Conservation (phyloP, 2,113 vertebrate genomes). For the Monopterus albus region DNA sequence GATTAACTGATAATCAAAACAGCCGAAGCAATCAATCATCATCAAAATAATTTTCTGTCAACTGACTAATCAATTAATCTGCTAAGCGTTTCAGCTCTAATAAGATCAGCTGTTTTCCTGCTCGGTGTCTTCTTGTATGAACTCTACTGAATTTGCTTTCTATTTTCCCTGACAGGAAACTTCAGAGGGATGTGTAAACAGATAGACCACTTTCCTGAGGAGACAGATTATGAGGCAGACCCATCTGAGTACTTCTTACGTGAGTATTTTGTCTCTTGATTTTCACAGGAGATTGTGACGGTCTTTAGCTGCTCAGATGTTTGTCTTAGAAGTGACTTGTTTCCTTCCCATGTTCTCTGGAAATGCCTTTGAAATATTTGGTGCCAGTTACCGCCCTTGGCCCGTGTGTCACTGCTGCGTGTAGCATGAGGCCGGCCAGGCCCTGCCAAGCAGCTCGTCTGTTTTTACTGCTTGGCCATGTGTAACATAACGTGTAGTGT, state of each 20-base stretch:
- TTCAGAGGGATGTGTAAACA: constrained; percentile 99
- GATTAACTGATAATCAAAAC: background rate
- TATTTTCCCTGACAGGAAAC: constrained; percentile 89
- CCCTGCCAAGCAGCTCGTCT: constrained; percentile 60
- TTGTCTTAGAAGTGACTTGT: constrained; percentile 2
- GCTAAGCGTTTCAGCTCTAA: background rate
- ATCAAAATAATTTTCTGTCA: background rate
- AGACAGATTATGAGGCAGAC: constrained; percentile 97
- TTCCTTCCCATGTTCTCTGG: constrained; percentile 4
- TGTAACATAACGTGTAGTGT: constrained; percentile 70
- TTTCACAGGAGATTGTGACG: background rate
- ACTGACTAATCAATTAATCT: background rate
- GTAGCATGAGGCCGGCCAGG: constrained; percentile 33
- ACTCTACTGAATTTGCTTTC: constrained; percentile 34
- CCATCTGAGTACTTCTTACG: constrained; percentile 99
- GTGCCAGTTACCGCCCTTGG: constrained; percentile 48
- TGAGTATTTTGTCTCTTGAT: constrained; percentile 81
- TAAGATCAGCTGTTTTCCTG: background rate
- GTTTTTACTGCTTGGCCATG: constrained; percentile 67
- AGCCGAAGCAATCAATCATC: too few species aligned
- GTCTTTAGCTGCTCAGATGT: background rate
- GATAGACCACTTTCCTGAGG: constrained; percentile 99
- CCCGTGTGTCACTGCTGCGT: constrained; percentile 37
- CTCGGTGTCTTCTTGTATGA: background rate
- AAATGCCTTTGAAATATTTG: constrained; percentile 20